Percentiles rank a stretch among this genome's conserved stretches.
These are phyloP conservation scores for Saccopteryx bilineata DNA, from an alignment of 2,113 vertebrate genomes.

Conservation along the genomic window DNA sequence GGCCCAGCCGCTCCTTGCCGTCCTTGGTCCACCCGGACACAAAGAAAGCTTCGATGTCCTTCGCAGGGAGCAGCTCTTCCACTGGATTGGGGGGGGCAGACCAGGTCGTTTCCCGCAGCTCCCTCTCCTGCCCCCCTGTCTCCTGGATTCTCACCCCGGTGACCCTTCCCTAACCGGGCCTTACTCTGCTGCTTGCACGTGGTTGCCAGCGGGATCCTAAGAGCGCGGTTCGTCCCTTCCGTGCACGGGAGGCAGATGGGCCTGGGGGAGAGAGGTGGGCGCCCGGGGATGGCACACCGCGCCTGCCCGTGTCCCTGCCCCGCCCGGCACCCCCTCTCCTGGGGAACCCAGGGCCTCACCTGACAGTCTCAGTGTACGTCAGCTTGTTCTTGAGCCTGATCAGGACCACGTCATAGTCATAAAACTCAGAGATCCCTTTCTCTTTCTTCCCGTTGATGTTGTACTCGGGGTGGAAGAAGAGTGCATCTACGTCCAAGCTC, in stretches of 20 bases:
- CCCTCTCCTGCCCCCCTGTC: background rate
- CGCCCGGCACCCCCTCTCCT: background rate
- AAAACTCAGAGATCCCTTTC: conserved; percentile 90
- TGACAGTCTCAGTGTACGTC: conserved; percentile 76
- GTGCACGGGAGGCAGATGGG: conserved; percentile 88
- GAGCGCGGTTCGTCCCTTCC: conserved; percentile 81
- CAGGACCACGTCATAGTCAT: conserved; percentile 93
- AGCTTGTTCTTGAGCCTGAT: conserved; percentile 85
- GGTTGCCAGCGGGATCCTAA: conserved; percentile 76
- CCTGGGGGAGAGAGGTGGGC: conserved; percentile 63
- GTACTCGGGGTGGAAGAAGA: conserved; percentile 88
- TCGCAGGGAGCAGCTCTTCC: conserved; percentile 77
- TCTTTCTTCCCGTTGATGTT: conserved; percentile 78
- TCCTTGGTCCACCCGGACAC: conserved; percentile 25
- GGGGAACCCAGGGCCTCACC: conserved; percentile 82
- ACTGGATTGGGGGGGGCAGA: conserved; percentile 61
- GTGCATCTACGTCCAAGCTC: conserved; percentile 15
- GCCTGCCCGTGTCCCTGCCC: too few species aligned
- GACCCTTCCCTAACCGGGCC: background rate
- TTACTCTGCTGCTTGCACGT: conserved; percentile 86
- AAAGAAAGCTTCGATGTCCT: conserved; percentile 79
- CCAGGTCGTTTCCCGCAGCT: background rate
- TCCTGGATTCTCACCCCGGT: background rate
- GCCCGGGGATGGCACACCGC: background rate
- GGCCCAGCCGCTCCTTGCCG: background rate